Conservation (phyloP, 2,113 vertebrate genomes). For the Nematolebias whitei region DNA sequence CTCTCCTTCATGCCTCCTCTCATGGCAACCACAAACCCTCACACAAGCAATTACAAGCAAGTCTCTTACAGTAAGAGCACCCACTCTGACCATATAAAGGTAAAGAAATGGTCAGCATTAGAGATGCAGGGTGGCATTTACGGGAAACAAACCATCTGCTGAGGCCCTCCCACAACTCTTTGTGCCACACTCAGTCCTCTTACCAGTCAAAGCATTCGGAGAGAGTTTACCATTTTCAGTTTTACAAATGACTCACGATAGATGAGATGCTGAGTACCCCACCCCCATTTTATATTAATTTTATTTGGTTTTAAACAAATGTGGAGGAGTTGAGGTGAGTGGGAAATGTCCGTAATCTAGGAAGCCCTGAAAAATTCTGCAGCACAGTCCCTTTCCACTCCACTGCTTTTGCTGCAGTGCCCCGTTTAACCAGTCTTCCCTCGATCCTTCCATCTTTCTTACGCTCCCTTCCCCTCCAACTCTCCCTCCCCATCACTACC, state of each 20-base stretch:
- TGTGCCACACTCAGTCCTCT: slow-evolving; percentile 3
- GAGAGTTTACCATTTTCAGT: neutral
- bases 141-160: slow-evolving; percentile 25
- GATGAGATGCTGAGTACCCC: neutral
- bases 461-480: slow-evolving; percentile 19
- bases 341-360: slow-evolving; percentile 48
- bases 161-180: slow-evolving; percentile 8
- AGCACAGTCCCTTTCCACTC: slow-evolving; percentile 65
- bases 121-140: slow-evolving; percentile 30
- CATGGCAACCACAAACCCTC: slow-evolving; percentile 46
- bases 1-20: slow-evolving; percentile 36
- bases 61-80: slow-evolving; percentile 51
- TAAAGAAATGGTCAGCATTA: neutral
- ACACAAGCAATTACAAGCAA: slow-evolving; percentile 42
- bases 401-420: slow-evolving; percentile 74
- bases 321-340: slow-evolving; percentile 35
- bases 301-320: slow-evolving; percentile 19
- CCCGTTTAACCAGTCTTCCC: slow-evolving; percentile 63
- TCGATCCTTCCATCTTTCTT: slow-evolving; percentile 65
- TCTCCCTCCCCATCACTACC: neutral
- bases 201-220: neutral
- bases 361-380: slow-evolving; percentile 62
- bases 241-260: neutral
- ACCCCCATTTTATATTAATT: neutral
- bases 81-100: slow-evolving; percentile 14